Evolutionary conservation across 2,888 invertebrate species (phyloP), one percentile per base, ranked within the genome.

Genomic region (Microplitis deprimator): DNA sequence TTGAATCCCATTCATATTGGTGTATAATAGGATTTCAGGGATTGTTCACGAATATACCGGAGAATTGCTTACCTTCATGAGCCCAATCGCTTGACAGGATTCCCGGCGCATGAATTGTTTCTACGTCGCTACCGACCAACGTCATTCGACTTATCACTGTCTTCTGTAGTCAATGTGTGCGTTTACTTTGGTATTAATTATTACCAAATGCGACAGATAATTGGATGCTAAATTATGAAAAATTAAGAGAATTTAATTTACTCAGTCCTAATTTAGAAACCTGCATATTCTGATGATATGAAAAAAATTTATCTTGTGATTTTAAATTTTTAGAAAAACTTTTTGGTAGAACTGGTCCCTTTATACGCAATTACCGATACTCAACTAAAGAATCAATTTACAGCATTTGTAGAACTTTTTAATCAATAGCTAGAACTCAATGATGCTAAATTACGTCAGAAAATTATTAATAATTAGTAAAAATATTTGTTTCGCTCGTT

Each of bases 71-170:
- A 81, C 79, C 72, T 81, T 77, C 7, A 79, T 75, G 16, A n/a
- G 62, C 0, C 79, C 78, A 40, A 81, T 73, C n/a, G 77, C 71
- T 7, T 73, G 41, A 76, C 81, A 80, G 64, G 77, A 69, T 60
- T 79, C 39, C 17, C 80, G 81, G 67, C 77, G 77, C 67, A 78
- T 77, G 67, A 82, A 82, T 77, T 79, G 82, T 74, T 76, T 41
- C 60, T 79, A 76, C 29, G 81, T 80, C 8, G 78, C 79, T 75
- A 77, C 80, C 29, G 79, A 75, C 82, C 81, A 81, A 81, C 80
- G 82, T 1, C 81, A 80, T 17, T 73, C 69, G 4, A 71, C 73
- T 10, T 69, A 73, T 79, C 79, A 79, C 13, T 77, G 40, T n/a
- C 77, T 75, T 17, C 72, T 80, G 40, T 69, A 61, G 60, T 82